Base-by-base conservation (phyloP, 1,140 invertebrate genomes). In the Mercenaria mercenaria region DNA sequence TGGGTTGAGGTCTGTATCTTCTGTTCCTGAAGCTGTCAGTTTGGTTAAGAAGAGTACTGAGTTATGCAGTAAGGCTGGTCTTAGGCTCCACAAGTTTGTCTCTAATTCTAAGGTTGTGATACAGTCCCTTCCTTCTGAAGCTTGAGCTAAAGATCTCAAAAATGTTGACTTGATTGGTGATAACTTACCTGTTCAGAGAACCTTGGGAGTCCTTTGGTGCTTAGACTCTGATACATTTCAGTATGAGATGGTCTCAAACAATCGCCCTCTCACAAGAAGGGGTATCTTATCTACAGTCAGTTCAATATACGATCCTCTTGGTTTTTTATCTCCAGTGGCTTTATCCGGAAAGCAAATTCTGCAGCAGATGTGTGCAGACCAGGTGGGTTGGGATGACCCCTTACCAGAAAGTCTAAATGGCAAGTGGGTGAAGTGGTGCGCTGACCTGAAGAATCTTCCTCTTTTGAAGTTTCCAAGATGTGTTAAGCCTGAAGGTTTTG, bases 401-500 rank as follows among this genome's bases (percentile, higher is more conserved):
- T 29, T 92, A 18, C 43, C 64, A 50, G 84, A 61, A 11, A 39
- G 50, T 0, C 8, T 82, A 2, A 0, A 2, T 11, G 47, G 26
- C 1, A 26, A 59, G 29, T 92, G 92, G 91, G 29, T 86, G 47
- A 47, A 23, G 3, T 92, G 89, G 93, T 43, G 52, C 18, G 39
- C 56, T 50, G 79, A 91, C 13, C 69, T 91, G 0, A 84, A 90
- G 43, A 67, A n/a, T 56, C 91, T 4, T 6, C 50, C 37, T 34
- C 43, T 8, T 20, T 91, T 23, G 15, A 32, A 47, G 72, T 92
- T n/a, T 4, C 26, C n/a, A 64, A 47, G 92, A 64, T 89, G 85
- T 87, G 39, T 80, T 29, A 83, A 91, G 15, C 85, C 90, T 18
- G 20, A 52, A 15, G 72, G 67, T 8, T 94, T 94, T 91, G 91